phyloP scores from a whole-genome alignment of 1,140 invertebrate species.

The Atta texana region DNA sequence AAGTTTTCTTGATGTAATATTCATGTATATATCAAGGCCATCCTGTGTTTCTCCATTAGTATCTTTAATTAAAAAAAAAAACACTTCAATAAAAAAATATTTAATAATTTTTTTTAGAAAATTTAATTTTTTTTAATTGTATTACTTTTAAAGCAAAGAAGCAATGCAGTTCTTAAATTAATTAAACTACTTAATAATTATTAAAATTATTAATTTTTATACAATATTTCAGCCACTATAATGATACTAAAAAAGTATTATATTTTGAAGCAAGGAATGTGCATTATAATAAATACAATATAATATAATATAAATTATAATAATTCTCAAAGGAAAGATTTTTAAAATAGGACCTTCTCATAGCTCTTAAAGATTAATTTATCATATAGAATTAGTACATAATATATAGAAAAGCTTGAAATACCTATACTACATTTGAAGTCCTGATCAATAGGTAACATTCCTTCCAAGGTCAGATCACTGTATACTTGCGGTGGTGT shows the following conservation, averaged over 20 bases:
- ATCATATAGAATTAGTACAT: slow-evolving; percentile 12
- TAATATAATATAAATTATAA: no score
- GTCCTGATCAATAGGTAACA: slow-evolving; percentile 91
- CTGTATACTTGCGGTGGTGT: slow-evolving; percentile 89
- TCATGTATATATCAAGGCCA: slow-evolving; percentile 87
- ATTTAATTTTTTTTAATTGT: no score
- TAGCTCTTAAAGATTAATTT: background rate
- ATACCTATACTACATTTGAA: slow-evolving; percentile 92
- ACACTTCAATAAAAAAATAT: background rate
- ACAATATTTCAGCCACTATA: no score
- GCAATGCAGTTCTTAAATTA: background rate
- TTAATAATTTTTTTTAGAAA: no score
- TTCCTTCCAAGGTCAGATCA: slow-evolving; percentile 90
- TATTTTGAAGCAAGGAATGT: no score
- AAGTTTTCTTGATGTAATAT: slow-evolving; percentile 87
- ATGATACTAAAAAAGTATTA: no score
- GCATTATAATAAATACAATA: no score
- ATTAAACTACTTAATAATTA: background rate
- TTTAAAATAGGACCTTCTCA: no score
- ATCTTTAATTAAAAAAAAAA: slow-evolving; percentile 82
- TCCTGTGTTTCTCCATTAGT: slow-evolving; percentile 86
- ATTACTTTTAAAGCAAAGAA: no score
- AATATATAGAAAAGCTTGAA: background rate
- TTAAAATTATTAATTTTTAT: background rate
- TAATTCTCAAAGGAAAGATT: no score